phyloP scores from a whole-genome alignment of 2,888 invertebrate genomes.

The Brenthis ino region DNA sequence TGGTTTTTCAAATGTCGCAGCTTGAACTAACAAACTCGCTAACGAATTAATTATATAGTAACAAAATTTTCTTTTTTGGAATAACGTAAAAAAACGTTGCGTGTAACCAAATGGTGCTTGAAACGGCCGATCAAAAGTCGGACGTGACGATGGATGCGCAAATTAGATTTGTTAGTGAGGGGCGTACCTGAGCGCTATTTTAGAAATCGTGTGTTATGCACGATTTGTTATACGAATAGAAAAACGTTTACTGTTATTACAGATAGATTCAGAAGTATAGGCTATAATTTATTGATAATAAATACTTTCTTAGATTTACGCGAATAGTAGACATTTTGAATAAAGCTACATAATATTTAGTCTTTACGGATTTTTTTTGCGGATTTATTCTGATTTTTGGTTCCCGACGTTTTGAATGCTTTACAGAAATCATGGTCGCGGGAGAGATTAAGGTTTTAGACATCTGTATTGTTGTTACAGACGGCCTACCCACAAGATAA shows the following conservation, averaged over 20 bases:
- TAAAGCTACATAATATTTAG: too few species aligned
- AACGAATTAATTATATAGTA: conserved; percentile 30
- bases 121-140: conserved; percentile 69
- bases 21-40: conserved; percentile 27
- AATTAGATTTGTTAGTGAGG: conserved; percentile 76
- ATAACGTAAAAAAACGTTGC: conserved; percentile 19
- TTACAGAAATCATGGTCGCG: too few species aligned
- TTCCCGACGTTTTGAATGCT: too few species aligned
- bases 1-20: conserved; percentile 7
- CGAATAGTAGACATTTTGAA: too few species aligned
- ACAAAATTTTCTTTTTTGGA: conserved; percentile 20
- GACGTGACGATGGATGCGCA: conserved; percentile 63
- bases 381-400: too few species aligned
- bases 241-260: background rate
- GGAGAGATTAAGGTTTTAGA: too few species aligned
- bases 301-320: too few species aligned
- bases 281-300: too few species aligned
- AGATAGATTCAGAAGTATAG: background rate
- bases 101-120: conserved; percentile 55
- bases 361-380: too few species aligned
- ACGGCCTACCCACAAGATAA: too few species aligned
- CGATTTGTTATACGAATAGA: conserved; percentile 22
- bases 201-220: conserved; percentile 20
- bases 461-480: too few species aligned
- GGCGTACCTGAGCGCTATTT: conserved; percentile 34